Evolutionary conservation across 2,797 vertebrate species (phyloP), one percentile per base, ranked within the genome.

Genomic region (Ammospiza maritima): DNA sequence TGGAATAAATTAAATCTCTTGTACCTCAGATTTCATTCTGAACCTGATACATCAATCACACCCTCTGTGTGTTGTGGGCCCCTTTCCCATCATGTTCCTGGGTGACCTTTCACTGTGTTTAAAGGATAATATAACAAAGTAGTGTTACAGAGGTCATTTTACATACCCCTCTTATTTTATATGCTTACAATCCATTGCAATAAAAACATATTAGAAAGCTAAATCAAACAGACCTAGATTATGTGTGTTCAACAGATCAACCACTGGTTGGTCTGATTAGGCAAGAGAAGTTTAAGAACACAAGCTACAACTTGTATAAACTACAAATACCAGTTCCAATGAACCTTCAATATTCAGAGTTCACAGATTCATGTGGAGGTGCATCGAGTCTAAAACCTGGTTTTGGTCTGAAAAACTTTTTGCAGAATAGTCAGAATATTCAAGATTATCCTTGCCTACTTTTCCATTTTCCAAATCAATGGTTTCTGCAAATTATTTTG

Each of bases 121-220:
- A 92, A 94, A 94, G 75, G 66, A 87, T 83, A 87, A 61, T 78
- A 54, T 87, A 88, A 84, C 42, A 91, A 96, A 96, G 32, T 65
- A 83, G 10, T 2, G 27, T 18, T 84, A 65, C 45, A 87, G 51
- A 65, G 78, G 87, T 86, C 34, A 73, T 73, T 89, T 92, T 91
- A 78, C 76, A 89, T 64, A 70, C 27, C 12, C 72, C 14, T 76
- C 32, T 66, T 92, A 89, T 73, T 95, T 91, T 89, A 77, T 96
- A 84, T 76, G 85, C 71, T 80, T 71, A 87, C 62, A 96, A 91
- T 74, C 32, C 65, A 47, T 67, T 86, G 78, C 47, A 96, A 84
- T 84, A 67, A 91, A 93, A 92, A 72, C 19, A 90, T 38, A 78
- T 56, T 73, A 84, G 9, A 38, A 62, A 85, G 77, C 54, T 93